Conservation (phyloP, 64 coral and sea anemone genomes). For the Pocillopora verrucosa region DNA sequence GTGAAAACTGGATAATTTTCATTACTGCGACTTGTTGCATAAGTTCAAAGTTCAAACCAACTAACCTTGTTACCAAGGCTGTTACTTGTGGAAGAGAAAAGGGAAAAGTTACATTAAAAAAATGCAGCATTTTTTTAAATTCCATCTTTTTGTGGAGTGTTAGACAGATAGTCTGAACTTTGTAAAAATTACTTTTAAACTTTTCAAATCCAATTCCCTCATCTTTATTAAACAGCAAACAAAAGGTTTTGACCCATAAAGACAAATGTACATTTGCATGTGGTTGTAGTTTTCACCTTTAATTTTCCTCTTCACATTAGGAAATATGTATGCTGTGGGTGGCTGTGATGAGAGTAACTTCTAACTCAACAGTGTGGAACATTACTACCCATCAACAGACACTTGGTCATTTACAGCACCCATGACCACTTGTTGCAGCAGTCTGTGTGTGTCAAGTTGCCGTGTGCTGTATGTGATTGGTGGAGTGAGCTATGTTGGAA, state of each 20-base stretch:
- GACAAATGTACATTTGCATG: neutral
- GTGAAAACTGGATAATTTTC: too few species aligned
- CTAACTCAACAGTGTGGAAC: conserved; percentile 86
- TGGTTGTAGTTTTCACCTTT: neutral
- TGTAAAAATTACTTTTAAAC: too few species aligned
- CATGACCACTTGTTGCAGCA: conserved; percentile 92
- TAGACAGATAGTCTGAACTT: too few species aligned
- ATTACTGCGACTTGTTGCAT: too few species aligned
- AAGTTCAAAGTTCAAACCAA: too few species aligned
- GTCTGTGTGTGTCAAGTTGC: conserved; percentile 82
- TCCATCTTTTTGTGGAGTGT: too few species aligned
- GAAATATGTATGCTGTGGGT: conserved; percentile 96
- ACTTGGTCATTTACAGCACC: conserved; percentile 87
- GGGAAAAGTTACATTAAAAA: too few species aligned
- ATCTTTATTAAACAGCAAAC: too few species aligned
- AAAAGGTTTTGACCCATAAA: neutral
- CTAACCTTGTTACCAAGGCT: too few species aligned
- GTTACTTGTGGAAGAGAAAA: too few species aligned
- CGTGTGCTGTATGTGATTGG: conserved; percentile 87
- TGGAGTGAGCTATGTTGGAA: conserved; percentile 97
- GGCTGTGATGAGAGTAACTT: conserved; percentile 99
- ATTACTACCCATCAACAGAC: conserved; percentile 84
- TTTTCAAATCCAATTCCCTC: too few species aligned
- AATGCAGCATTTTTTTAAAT: too few species aligned
- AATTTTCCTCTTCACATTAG: conserved; percentile 22